Base-by-base conservation (phyloP, 2,797 vertebrate species). In the Schizopygopsis malacanthus region DNA sequence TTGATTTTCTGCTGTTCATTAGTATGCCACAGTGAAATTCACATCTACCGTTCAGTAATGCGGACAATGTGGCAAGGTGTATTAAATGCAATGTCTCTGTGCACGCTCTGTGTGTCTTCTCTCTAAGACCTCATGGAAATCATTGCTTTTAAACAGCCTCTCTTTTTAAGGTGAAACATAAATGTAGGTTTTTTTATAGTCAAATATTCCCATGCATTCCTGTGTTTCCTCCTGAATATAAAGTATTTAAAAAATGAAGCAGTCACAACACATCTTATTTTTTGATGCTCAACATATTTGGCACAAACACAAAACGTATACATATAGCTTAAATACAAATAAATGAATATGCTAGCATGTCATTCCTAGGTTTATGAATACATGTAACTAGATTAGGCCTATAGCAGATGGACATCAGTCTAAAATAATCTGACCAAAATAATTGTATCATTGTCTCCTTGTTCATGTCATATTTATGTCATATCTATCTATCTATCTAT, bases 1-100 rank as follows among this genome's bases (percentile, higher is more conserved):
- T 59, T 75, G 50, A 41, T 54, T 76, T 82, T 67, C 12, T 20
- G 22, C 84, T 69, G 28, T 75, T 87, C 73, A 83, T 87, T 86
- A 83, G 52, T 76, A 80, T 83, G 79, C 73, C 37, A 5, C 33
- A 28, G 65, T n/a, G 25, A 71, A 47, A 20, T 70, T 45, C 37
- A 39, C 22, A 72, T 65, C 39, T 54, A 76, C 37, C 43, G 54
- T 75, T 33, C 45, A 63, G 56, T 65, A 59, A 75, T 61, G 37
- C 22, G 4, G 67, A 56, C 41, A 76, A 59, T 65, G 25, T 20
- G 56, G 37, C 52, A 22, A 18, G 41, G 61, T 80, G 16, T 39
- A 83, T 33, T 82, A 73, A 80, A 87, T 82, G 28, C 54, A 18
- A 1, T 16, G 37, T 63, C 50, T 83, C 71, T 86, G n/a, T 75